Percentiles rank a stretch among this genome's conserved stretches.
These are phyloP conservation scores for Eumaeus atala DNA, from an alignment of 1,140 invertebrate genomes.

Conservation along the genomic window DNA sequence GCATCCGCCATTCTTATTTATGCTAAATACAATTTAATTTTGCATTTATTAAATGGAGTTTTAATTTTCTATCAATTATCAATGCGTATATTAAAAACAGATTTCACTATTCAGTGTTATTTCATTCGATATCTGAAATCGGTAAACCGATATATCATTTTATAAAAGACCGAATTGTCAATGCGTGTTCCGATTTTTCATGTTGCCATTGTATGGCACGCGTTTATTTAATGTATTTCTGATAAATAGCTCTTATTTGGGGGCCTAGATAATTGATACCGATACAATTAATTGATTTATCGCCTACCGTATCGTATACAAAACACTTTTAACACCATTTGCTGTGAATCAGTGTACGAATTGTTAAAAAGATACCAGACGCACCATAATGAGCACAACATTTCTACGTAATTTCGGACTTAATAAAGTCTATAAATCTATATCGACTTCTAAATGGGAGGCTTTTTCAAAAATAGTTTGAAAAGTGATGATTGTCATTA, in stretches of 20 bases:
- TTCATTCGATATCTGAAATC: conserved; percentile 14
- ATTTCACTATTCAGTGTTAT: conserved; percentile 28
- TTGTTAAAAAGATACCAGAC: conserved; percentile 22
- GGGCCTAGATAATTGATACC: conserved; percentile 44
- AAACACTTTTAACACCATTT: conserved; percentile 28
- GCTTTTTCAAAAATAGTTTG: too few relatives aligned
- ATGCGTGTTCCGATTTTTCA: conserved; percentile 52
- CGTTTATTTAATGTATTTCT: conserved; percentile 48
- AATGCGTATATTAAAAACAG: conserved; percentile 37
- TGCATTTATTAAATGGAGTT: conserved; percentile 43
- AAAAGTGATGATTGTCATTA: too few relatives aligned
- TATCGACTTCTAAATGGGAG: too few relatives aligned
- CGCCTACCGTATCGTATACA: conserved; percentile 30
- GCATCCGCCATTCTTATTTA: conserved; percentile 42
- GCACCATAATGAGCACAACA: conserved; percentile 13
- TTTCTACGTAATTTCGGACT: neutral
- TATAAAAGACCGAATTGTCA: conserved; percentile 49
- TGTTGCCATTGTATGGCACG: conserved; percentile 51
- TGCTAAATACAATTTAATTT: conserved; percentile 44
- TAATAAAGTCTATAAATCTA: too few relatives aligned
- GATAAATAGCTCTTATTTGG: conserved; percentile 58
- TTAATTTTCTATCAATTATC: conserved; percentile 59
- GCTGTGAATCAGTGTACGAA: conserved; percentile 22
- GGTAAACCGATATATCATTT: conserved; percentile 44
- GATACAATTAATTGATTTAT: conserved; percentile 58